These are phyloP conservation scores for Tilapia sparmanii DNA, from an alignment of 2,113 vertebrate genomes.

Conservation along the genomic window DNA sequence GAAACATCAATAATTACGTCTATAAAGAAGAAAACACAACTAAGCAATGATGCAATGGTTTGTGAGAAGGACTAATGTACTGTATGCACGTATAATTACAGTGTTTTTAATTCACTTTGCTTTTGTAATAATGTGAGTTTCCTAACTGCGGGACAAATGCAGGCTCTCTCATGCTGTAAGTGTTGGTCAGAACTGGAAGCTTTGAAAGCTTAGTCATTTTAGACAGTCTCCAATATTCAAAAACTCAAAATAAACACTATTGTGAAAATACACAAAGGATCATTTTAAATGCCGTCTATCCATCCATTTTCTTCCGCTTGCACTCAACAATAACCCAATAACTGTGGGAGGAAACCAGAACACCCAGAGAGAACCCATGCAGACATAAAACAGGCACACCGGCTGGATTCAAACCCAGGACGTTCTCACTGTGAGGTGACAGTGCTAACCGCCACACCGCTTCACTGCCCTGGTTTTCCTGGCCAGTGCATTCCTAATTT, in stretches of 20 bases:
- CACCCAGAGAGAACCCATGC: background rate
- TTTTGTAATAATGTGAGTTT: background rate
- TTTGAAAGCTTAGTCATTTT: background rate
- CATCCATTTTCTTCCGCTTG: background rate
- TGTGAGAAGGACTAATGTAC: fast-evolving
- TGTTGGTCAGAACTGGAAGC: background rate
- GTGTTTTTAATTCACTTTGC: background rate
- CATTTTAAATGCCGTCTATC: background rate
- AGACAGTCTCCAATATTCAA: background rate
- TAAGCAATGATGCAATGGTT: background rate
- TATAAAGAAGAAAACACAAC: background rate
- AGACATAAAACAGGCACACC: background rate
- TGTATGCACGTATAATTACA: background rate
- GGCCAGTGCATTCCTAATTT: background rate
- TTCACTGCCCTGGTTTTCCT: background rate
- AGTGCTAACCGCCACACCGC: background rate
- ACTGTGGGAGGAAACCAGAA: background rate
- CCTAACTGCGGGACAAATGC: background rate
- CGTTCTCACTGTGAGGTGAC: background rate
- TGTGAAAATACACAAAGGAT: background rate
- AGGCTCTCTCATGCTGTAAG: background rate
- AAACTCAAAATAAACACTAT: background rate
- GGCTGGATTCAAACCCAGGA: background rate
- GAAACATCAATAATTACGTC: background rate
- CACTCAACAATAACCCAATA: background rate